phyloP scores from a whole-genome alignment of 2,113 vertebrate genomes.

The Anguilla rostrata region DNA sequence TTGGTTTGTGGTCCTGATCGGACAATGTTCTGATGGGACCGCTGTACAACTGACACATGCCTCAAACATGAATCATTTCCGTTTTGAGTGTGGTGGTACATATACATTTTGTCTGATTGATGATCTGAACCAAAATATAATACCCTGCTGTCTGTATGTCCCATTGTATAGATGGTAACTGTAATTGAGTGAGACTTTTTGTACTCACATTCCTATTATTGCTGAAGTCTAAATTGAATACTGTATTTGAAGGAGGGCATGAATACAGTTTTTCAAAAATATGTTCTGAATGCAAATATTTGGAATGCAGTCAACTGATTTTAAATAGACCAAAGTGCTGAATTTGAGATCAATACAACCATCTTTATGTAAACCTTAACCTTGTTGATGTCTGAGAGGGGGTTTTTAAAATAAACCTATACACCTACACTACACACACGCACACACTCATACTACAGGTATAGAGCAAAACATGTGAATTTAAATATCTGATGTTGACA shows the following conservation, averaged over 20 bases:
- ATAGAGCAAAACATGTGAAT: too few relatives aligned
- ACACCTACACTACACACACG: not conserved
- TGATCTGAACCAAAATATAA: not conserved
- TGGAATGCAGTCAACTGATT: not conserved
- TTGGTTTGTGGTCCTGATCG: too few relatives aligned
- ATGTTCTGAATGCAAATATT: not conserved
- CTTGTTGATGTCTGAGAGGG: not conserved
- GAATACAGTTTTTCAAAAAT: not conserved
- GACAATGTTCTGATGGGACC: too few relatives aligned
- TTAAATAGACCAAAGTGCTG: not conserved
- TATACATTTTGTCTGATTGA: not conserved
- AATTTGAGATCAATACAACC: not conserved
- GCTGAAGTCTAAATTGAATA: not conserved
- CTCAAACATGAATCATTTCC: too few relatives aligned
- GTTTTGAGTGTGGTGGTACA: too few relatives aligned
- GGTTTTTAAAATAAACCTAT: not conserved
- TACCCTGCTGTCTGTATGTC: not conserved
- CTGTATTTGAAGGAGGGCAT: not conserved
- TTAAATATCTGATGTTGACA: too few relatives aligned
- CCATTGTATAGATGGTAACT: too few relatives aligned
- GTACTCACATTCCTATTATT: too few relatives aligned
- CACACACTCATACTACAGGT: too few relatives aligned
- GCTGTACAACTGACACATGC: too few relatives aligned
- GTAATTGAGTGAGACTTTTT: too few relatives aligned
- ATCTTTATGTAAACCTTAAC: not conserved